Base-by-base conservation (phyloP, 2,113 vertebrate species). In the Silurus glanis region DNA sequence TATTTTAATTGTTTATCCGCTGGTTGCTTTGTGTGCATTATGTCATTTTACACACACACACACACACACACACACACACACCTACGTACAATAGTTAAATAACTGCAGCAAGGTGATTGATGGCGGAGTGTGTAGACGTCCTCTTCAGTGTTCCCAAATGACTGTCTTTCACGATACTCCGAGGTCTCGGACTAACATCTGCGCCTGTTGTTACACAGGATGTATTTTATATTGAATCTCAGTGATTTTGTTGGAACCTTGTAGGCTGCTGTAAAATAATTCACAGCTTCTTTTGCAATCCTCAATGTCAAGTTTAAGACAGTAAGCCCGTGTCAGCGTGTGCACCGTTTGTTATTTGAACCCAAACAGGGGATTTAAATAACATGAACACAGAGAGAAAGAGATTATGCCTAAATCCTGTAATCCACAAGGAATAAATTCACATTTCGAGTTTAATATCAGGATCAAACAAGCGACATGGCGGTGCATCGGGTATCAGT, bases 201-300 rank as follows among this genome's bases (percentile, higher is more conserved):
- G 12, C 4, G 6, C 23, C 51, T 55, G n/a, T 7, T 17, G 5
- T 80, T 45, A 80, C 53, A 79, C 17, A 79, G 17, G 7, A 59
- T 45, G 5, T 80, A 19, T 80, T 59, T 37, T 80, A 19, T 58
- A 80, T 16, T 21, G 16, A 28, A 58, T 58, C 53, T 8, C 14
- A 21, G 53, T 80, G 14, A 80, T 59, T 80, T 19, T 58, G 14
- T 58, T 58, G 51, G 51, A 23, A 51, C 72, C 21, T n/a, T 2
- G 47, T 75, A 37, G 16, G 28, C 1, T 45, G 23, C 9, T 45
- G 25, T 80, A 45, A 59, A 59, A 59, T 45, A 19, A 80, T 59
- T 80, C 56, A 80, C 78, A 80, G 78, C 55, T 79, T 79, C 76
- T 58, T 79, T 58, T 58, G 16, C 7, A 79, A 79, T 13, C 51